A percentile compares a stretch with the other conserved stretches of the same genome.
These are phyloP conservation scores for Lasioglossum pauxillum DNA, from an alignment of 2,888 invertebrate species.

Conservation along the genomic window DNA sequence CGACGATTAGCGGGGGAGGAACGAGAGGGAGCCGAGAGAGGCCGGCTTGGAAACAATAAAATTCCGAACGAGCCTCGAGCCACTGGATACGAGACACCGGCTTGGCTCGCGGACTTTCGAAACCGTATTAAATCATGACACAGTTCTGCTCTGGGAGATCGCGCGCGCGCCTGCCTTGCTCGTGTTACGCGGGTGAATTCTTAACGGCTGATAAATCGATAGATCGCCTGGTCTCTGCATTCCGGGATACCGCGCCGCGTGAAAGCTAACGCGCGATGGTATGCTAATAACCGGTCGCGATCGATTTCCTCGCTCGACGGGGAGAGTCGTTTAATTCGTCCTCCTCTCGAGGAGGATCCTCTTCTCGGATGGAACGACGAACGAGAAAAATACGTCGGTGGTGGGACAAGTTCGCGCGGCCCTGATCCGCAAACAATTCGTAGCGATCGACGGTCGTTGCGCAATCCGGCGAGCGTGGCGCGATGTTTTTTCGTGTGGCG, in stretches of 20 bases:
- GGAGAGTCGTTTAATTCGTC: not conserved
- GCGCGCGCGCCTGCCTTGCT: constrained; percentile 2
- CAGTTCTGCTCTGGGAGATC: constrained; percentile 55
- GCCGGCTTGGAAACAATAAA: constrained; percentile 72
- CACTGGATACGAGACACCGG: constrained; percentile 36
- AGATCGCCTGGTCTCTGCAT: constrained; percentile 50
- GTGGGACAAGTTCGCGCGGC: not conserved
- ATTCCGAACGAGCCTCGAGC: constrained; percentile 67
- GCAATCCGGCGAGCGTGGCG: constrained; percentile 49
- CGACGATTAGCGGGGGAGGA: constrained; percentile 43
- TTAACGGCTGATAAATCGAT: constrained; percentile 62
- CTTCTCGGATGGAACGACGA: not conserved
- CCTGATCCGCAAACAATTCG: constrained; percentile 9
- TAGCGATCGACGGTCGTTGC: constrained; percentile 28
- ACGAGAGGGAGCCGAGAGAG: constrained; percentile 26
- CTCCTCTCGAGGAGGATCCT: not conserved
- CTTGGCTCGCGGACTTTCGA: constrained; percentile 75
- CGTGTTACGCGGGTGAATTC: constrained; percentile 63
- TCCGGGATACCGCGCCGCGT: constrained; percentile 45
- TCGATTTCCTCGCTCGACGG: constrained; percentile 50
- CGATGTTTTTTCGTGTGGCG: constrained; percentile 66
- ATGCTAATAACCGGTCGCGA: constrained; percentile 51
- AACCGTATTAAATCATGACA: constrained; percentile 75
- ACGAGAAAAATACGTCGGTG: not conserved
- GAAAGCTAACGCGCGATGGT: constrained; percentile 45